phyloP scores from a whole-genome alignment of 2,888 invertebrate genomes.

The Biston stratarius region DNA sequence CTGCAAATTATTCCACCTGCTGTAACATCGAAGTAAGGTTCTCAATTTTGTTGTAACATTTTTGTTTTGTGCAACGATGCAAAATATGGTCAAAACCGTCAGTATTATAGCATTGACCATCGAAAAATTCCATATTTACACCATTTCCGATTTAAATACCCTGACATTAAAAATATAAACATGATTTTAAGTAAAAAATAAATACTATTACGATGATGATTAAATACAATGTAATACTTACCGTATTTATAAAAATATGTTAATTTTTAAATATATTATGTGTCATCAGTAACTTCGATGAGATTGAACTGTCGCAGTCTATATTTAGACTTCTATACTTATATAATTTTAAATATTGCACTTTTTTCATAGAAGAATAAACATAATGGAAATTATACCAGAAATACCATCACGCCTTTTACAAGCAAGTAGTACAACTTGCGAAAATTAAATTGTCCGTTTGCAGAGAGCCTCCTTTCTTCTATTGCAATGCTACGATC shows the following conservation, averaged over 20 bases:
- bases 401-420: background rate
- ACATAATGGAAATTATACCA: background rate
- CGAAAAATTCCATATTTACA: conserved; percentile 45
- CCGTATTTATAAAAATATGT: conserved; percentile 78
- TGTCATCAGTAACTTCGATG: conserved; percentile 52
- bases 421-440: background rate
- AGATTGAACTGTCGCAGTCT: conserved; percentile 13
- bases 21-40: too few species aligned
- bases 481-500: too few species aligned
- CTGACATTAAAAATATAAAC: conserved; percentile 63
- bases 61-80: background rate
- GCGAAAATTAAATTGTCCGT: background rate
- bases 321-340: background rate
- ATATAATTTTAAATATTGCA: conserved; percentile 2
- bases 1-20: too few species aligned
- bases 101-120: conserved; percentile 23
- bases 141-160: conserved; percentile 57
- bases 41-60: too few species aligned
- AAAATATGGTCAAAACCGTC: background rate
- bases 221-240: conserved; percentile 68
- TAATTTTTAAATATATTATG: conserved; percentile 45
- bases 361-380: background rate
- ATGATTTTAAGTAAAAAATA: conserved; percentile 60
- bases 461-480: background rate
- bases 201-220: conserved; percentile 54